phyloP scores from a whole-genome alignment of 2,113 vertebrate species.

The Petrocephalus microphthalmus region DNA sequence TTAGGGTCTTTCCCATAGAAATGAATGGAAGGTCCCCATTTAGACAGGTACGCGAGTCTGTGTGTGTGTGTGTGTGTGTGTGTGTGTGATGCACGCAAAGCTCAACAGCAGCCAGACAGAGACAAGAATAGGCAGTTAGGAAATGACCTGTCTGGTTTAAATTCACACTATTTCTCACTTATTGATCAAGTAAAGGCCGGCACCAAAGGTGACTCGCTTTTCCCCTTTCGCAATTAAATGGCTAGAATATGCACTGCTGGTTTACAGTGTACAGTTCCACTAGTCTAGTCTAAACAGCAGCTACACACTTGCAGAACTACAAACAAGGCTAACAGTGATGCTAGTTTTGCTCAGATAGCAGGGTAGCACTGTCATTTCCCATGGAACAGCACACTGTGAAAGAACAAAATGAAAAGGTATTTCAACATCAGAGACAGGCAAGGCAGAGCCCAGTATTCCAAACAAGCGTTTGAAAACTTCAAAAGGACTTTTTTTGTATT shows the following conservation, averaged over 20 bases:
- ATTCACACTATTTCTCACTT: slow-evolving; percentile 27
- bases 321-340: background rate
- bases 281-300: background rate
- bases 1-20: background rate
- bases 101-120: background rate
- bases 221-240: slow-evolving; percentile 27
- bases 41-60: background rate
- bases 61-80: background rate
- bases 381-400: slow-evolving; percentile 26
- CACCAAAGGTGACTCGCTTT: slow-evolving; percentile 14
- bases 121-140: slow-evolving; percentile 1
- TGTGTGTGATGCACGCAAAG: background rate
- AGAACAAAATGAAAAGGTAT: slow-evolving; percentile 24
- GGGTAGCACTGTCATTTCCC: background rate
- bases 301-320: background rate
- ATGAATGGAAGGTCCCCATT: background rate
- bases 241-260: slow-evolving; percentile 21
- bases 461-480: slow-evolving; percentile 39
- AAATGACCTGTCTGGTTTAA: slow-evolving; percentile 29
- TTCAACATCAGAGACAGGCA: slow-evolving; percentile 30
- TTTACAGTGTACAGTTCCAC: background rate
- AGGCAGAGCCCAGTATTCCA: slow-evolving; percentile 24
- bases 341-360: background rate
- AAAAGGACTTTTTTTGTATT: slow-evolving; percentile 28
- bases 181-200: slow-evolving; percentile 26